Conservation (phyloP, 1,140 invertebrate species). For the Danaus melanippus region DNA sequence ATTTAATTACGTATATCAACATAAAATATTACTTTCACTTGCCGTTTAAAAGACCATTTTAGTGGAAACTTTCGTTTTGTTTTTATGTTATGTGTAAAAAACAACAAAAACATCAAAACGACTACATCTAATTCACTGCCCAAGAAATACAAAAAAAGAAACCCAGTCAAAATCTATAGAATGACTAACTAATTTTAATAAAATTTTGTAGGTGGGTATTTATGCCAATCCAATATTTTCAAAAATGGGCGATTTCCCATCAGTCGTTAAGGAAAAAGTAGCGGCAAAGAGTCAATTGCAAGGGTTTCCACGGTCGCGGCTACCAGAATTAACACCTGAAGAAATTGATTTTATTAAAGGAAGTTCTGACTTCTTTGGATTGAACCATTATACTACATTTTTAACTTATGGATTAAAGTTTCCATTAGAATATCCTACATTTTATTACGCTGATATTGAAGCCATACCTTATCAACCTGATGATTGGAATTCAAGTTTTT, state of each 20-base stretch:
- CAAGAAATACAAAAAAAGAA: no score
- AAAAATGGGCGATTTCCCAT: slow-evolving; percentile 73
- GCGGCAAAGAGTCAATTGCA: slow-evolving; percentile 65
- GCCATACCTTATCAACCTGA: slow-evolving; percentile 16
- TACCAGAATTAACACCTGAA: slow-evolving; percentile 54
- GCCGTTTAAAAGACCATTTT: neutral
- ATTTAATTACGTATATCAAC: no score
- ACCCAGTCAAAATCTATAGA: no score
- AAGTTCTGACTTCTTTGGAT: slow-evolving; percentile 73
- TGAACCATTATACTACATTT: slow-evolving; percentile 73
- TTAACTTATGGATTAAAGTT: slow-evolving; percentile 38
- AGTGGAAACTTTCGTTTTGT: no score
- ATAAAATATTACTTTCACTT: no score
- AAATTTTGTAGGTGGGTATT: slow-evolving; percentile 36
- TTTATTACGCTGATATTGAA: slow-evolving; percentile 33
- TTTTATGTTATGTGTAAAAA: no score
- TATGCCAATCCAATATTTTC: slow-evolving; percentile 73
- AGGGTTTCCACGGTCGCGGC: slow-evolving; percentile 53
- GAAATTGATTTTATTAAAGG: slow-evolving; percentile 45
- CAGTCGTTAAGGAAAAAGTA: slow-evolving; percentile 69
- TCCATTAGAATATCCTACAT: slow-evolving; percentile 22
- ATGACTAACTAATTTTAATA: neutral
- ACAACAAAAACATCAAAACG: no score
- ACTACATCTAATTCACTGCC: no score
- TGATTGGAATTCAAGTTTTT: slow-evolving; percentile 25